These are phyloP conservation scores for Misgurnus anguillicaudatus DNA, from an alignment of 2,113 vertebrate genomes.

Conservation along the genomic window DNA sequence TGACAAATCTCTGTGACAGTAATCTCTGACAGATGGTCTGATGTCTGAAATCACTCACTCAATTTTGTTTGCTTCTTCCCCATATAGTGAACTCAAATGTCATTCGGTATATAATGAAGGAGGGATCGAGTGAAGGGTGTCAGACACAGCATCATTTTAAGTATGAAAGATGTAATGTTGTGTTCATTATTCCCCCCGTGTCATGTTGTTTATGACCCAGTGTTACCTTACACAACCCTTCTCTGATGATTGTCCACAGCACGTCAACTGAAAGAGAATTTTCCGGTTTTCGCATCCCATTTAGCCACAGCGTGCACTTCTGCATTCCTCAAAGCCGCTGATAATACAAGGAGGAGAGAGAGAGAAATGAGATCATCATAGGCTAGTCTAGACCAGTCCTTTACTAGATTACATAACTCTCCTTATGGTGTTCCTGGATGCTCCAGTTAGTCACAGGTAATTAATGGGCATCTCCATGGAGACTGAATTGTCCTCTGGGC, in stretches of 20 bases:
- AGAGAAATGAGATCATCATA: constrained; percentile 44
- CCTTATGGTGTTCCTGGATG: constrained; percentile 50
- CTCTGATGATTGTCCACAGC: constrained; percentile 63
- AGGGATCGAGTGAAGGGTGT: no score
- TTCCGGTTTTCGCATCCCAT: constrained; percentile 72
- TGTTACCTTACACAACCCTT: constrained; percentile 39
- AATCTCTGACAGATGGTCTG: no score
- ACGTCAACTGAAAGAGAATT: constrained; percentile 70
- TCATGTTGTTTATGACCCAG: neutral
- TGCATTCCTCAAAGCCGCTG: constrained; percentile 61
- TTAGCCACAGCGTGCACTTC: constrained; percentile 68
- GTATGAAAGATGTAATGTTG: no score
- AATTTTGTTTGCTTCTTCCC: no score
- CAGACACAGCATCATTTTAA: no score
- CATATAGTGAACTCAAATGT: no score
- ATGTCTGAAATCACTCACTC: no score
- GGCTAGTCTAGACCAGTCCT: constrained; percentile 45
- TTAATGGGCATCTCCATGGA: constrained; percentile 53
- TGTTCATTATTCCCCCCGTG: neutral
- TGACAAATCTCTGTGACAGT: no score
- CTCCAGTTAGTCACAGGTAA: constrained; percentile 44
- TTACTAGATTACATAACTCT: constrained; percentile 49
- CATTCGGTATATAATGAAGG: no score
- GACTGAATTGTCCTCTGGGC: constrained; percentile 21
- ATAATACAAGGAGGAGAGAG: constrained; percentile 16